Conservation (phyloP, 2,113 vertebrate species). For the Nothoprocta perdicaria region DNA sequence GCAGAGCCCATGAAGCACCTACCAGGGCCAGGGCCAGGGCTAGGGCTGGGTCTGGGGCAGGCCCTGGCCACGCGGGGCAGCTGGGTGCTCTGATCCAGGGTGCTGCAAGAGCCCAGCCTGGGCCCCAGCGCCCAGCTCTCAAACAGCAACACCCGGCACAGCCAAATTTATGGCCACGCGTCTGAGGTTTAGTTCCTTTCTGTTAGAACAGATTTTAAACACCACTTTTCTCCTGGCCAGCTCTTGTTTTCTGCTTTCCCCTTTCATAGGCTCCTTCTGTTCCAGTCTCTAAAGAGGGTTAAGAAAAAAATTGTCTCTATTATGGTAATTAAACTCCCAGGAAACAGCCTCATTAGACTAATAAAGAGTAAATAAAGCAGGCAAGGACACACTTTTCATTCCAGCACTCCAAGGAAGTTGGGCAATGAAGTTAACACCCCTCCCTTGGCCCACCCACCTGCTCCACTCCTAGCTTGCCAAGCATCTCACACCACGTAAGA, state of each 20-base stretch:
- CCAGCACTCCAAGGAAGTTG: background rate
- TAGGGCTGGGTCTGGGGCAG: too few species aligned
- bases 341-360: conserved; percentile 74
- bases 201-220: background rate
- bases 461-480: background rate
- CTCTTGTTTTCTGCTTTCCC: background rate
- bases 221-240: background rate
- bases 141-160: too few species aligned
- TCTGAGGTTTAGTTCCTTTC: background rate
- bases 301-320: conserved; percentile 61
- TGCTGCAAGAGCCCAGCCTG: background rate
- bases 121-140: background rate
- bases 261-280: conserved; percentile 44
- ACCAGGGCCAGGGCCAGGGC: too few species aligned
- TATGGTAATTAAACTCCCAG: conserved; percentile 70
- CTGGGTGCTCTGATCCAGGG: background rate
- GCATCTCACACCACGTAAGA: background rate
- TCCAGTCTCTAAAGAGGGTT: conserved; percentile 33
- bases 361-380: conserved; percentile 70
- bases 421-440: background rate
- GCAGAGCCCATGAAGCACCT: background rate
- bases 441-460: background rate
- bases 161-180: background rate
- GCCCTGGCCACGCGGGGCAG: background rate
- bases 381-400: conserved; percentile 9